Conservation (phyloP, 2,888 invertebrate genomes). For the Polydrusus tereticollis region DNA sequence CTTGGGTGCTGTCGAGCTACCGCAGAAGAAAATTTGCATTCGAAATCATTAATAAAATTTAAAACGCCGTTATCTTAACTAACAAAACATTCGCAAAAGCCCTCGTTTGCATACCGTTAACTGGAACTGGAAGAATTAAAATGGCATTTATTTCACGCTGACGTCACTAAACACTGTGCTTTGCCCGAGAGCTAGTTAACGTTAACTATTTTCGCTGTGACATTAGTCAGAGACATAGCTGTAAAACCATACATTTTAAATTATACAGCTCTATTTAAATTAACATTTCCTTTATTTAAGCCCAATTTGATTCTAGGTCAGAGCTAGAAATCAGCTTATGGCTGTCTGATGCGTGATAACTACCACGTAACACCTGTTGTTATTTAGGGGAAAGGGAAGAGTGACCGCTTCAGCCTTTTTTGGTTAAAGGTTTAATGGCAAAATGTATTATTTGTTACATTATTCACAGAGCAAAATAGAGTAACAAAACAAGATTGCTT, state of each 20-base stretch:
- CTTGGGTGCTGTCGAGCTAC: conserved; percentile 30
- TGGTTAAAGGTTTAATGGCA: too few relatives aligned
- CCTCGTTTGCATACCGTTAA: conserved; percentile 52
- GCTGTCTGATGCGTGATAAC: too few relatives aligned
- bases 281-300: background rate
- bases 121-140: conserved; percentile 51
- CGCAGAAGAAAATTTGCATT: conserved; percentile 51
- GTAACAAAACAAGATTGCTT: too few relatives aligned
- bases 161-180: conserved; percentile 46
- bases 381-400: too few relatives aligned
- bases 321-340: too few relatives aligned
- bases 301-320: too few relatives aligned
- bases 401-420: too few relatives aligned
- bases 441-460: too few relatives aligned
- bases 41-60: conserved; percentile 53
- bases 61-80: conserved; percentile 51
- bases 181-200: conserved; percentile 7
- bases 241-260: background rate
- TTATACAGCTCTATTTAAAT: background rate
- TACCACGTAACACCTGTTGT: too few relatives aligned
- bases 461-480: too few relatives aligned
- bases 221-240: background rate
- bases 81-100: conserved; percentile 52
- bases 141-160: conserved; percentile 55
- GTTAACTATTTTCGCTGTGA: background rate